Evolutionary conservation across 2,113 vertebrate species (phyloP).

Genomic region (Eulacestoma nigropectus): DNA sequence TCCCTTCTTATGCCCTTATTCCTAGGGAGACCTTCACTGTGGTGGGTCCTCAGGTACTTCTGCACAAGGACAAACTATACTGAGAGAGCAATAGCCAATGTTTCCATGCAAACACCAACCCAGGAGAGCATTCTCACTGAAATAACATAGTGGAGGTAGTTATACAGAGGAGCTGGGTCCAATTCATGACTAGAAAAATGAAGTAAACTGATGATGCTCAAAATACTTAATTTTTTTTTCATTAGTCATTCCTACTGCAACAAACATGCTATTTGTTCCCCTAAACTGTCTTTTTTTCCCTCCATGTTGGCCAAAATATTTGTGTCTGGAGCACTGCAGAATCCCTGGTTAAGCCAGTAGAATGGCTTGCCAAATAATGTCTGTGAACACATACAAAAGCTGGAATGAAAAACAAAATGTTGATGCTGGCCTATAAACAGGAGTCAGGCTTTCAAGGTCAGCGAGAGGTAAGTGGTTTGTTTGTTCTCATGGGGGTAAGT

Average conservation of each 20-base stretch:
- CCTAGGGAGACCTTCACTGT: background rate
- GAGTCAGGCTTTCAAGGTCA: slow-evolving; percentile 7
- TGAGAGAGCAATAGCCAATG: background rate
- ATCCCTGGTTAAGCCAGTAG: background rate
- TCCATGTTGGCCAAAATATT: background rate
- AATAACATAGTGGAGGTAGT: background rate
- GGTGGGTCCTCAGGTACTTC: background rate
- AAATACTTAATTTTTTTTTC: background rate
- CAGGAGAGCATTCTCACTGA: background rate
- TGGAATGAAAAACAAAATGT: background rate
- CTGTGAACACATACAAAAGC: background rate
- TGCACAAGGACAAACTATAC: background rate
- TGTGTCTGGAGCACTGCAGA: background rate
- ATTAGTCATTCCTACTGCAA: background rate
- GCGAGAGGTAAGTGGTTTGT: background rate
- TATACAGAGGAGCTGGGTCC: background rate
- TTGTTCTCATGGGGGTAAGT: background rate
- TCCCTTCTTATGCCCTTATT: background rate
- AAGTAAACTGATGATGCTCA: background rate
- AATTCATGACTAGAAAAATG: background rate
- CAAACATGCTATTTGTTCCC: background rate
- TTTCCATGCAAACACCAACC: background rate
- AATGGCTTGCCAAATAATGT: background rate
- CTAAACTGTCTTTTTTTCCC: background rate
- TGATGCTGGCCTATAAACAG: background rate